Evolutionary conservation across 2,113 vertebrate species (phyloP).

Genomic region (Charadrius vociferus): DNA sequence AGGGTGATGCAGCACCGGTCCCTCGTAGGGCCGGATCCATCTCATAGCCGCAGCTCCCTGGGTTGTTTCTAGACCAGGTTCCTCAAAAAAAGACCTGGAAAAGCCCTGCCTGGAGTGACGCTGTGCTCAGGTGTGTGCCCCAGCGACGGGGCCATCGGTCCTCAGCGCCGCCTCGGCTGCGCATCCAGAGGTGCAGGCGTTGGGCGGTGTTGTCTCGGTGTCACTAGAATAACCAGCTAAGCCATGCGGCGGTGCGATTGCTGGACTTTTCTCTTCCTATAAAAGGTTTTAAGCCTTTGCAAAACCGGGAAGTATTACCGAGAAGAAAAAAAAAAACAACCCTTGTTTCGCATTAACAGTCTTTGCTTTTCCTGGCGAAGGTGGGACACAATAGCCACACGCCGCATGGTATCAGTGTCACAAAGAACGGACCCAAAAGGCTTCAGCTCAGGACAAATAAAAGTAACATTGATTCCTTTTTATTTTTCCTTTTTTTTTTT

Average conservation of each 20-base stretch:
- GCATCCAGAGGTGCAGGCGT: rapidly evolving
- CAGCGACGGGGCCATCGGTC: rapidly evolving
- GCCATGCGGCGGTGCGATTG: rapidly evolving
- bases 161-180: not conserved
- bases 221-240: not conserved
- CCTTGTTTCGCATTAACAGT: slow-evolving; percentile 34
- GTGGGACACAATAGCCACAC: slow-evolving; percentile 62
- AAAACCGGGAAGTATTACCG: not conserved
- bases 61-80: not conserved
- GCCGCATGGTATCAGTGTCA: slow-evolving; percentile 58
- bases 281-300: slow-evolving; percentile 16
- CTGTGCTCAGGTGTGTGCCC: rapidly evolving
- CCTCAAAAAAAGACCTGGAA: not conserved
- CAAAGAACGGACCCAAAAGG: slow-evolving; percentile 62
- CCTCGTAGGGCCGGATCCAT: rapidly evolving
- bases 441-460: slow-evolving; percentile 65
- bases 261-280: not conserved
- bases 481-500: not conserved
- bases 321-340: not conserved
- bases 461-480: slow-evolving; percentile 70
- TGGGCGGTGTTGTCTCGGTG: not conserved
- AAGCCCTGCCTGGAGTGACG: not conserved
- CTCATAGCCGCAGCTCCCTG: not conserved
- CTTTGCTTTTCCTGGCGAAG: slow-evolving; percentile 50
- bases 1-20: rapidly evolving